Evolutionary conservation across 2,888 invertebrate species (phyloP).

Genomic region (Ashinkailepas kermadecensis): DNA sequence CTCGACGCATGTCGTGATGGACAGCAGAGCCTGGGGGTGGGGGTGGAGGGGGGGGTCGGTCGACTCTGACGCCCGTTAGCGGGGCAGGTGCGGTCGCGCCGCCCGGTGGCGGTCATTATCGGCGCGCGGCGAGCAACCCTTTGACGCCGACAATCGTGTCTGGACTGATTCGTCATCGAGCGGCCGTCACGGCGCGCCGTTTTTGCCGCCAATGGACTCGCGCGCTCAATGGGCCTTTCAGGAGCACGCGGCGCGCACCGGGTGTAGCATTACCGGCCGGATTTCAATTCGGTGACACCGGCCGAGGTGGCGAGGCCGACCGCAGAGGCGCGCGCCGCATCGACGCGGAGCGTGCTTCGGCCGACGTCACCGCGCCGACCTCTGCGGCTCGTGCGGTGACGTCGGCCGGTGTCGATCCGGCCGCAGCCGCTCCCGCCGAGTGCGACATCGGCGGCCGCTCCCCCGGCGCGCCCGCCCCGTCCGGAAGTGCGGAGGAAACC

Average conservation of each 20-base stretch:
- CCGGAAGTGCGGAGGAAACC: slow-evolving; percentile 15
- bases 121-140: not conserved
- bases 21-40: not conserved
- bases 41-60: not conserved
- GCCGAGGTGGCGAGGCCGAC: not conserved
- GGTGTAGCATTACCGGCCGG: not conserved
- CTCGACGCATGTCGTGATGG: not conserved
- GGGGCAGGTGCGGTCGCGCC: not conserved
- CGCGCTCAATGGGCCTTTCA: slow-evolving; percentile 1
- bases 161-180: slow-evolving; percentile 2
- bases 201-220: not conserved
- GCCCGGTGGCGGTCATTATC: not conserved
- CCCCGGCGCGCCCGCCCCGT: not conserved
- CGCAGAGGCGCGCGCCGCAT: no score
- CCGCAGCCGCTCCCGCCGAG: not conserved
- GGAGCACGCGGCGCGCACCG: not conserved
- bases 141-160: not conserved
- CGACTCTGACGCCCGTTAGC: slow-evolving; percentile 18
- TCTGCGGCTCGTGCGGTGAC: no score
- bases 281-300: not conserved
- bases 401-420: not conserved
- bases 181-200: slow-evolving; percentile 2
- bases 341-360: no score
- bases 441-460: not conserved
- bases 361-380: no score